phyloP scores from a whole-genome alignment of 2,888 invertebrate genomes.

The Hirtodrosophila cameraria region DNA sequence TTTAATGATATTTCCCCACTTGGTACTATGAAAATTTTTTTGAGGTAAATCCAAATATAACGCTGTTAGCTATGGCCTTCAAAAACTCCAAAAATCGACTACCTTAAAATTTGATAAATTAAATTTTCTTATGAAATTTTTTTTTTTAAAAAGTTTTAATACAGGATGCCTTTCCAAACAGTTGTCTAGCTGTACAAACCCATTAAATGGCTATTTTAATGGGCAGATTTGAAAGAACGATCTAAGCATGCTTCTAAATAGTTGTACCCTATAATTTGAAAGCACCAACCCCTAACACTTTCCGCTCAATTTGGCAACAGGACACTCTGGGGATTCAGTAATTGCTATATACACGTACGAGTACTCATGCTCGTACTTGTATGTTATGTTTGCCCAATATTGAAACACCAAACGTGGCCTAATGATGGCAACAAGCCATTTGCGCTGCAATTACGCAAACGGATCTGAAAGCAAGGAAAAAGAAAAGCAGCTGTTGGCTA shows the following conservation, averaged over 20 bases:
- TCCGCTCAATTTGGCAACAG: conserved; percentile 71
- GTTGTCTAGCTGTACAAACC: conserved; percentile 4
- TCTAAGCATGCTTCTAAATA: neutral
- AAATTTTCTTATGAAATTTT: neutral
- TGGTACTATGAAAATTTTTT: no score
- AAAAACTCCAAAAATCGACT: no score
- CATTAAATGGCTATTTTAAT: conserved; percentile 19
- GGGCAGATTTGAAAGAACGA: conserved; percentile 9
- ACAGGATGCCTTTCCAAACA: conserved; percentile 1
- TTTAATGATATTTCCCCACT: no score
- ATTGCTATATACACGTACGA: conserved; percentile 49
- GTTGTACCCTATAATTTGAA: conserved; percentile 16
- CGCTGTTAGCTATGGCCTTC: no score
- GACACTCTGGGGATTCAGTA: conserved; percentile 53
- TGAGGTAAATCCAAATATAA: no score
- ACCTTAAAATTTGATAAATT: no score
- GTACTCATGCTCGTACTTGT: no score
- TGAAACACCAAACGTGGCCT: conserved; percentile 40
- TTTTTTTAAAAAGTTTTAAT: neutral
- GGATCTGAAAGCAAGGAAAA: conserved; percentile 35
- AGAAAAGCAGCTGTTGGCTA: conserved; percentile 48
- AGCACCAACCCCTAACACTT: conserved; percentile 43
- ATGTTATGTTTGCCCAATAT: conserved; percentile 54
- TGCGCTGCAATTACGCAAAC: conserved; percentile 64
- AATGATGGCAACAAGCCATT: conserved; percentile 70